These are phyloP conservation scores for Meloidogyne hapla DNA, from an alignment of 1,140 invertebrate species.

Conservation along the genomic window DNA sequence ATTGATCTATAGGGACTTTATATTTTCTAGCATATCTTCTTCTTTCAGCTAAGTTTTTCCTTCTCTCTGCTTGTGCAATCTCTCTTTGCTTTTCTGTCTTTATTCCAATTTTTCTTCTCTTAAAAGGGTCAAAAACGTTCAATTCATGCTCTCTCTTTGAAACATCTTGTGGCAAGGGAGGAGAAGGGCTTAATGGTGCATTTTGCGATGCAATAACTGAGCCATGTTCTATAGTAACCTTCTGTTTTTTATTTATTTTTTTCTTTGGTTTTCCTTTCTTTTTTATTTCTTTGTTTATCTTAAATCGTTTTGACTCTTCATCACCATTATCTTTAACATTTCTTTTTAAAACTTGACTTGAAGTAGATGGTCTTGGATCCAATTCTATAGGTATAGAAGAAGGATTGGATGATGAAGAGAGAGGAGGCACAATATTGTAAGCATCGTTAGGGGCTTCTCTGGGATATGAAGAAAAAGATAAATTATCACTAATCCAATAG, in stretches of 20 bases:
- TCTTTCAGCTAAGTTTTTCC: background rate
- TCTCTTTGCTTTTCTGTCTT: no score
- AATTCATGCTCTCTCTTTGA: background rate
- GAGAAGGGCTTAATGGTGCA: no score
- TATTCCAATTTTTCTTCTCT: no score
- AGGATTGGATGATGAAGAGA: background rate
- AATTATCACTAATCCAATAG: background rate
- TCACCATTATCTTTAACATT: background rate
- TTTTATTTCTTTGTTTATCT: slow-evolving; percentile 7
- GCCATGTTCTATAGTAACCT: no score
- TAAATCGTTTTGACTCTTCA: no score
- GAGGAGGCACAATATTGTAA: background rate
- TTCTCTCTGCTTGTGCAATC: background rate
- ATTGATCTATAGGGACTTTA: background rate
- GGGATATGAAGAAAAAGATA: background rate
- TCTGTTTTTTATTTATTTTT: background rate
- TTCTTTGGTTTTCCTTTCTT: background rate
- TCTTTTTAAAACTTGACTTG: background rate
- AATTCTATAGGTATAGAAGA: background rate
- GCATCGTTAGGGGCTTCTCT: background rate
- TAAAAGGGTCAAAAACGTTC: no score
- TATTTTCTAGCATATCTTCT: background rate
- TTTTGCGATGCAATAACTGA: no score
- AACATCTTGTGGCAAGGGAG: no score
- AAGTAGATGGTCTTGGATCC: background rate